Percentiles rank a stretch among this genome's conserved stretches.
Evolutionary conservation across 2,113 vertebrate genomes (phyloP).

Genomic region (Picathartes gymnocephalus): DNA sequence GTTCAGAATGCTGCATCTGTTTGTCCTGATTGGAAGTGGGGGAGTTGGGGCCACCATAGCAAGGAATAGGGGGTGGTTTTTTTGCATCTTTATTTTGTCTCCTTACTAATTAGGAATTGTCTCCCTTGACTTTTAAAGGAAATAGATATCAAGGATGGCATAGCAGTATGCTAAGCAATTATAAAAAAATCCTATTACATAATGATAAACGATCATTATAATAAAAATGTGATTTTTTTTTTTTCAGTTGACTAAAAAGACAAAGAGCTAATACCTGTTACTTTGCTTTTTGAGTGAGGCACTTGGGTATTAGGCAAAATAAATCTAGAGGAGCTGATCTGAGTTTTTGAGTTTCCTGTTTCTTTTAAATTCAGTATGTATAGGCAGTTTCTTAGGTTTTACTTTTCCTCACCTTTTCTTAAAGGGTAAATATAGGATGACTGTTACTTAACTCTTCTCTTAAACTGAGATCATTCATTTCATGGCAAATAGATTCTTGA

Average conservation of each 20-base stretch:
- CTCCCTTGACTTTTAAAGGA: not conserved
- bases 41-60: rapidly evolving
- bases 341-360: not conserved
- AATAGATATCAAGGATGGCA: not conserved
- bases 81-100: not conserved
- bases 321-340: not conserved
- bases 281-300: not conserved
- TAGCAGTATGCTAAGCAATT: not conserved
- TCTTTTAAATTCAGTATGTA: not conserved
- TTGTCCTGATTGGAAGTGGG: not conserved
- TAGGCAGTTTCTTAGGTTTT: not conserved
- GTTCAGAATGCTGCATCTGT: not conserved
- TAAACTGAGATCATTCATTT: not conserved
- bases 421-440: not conserved
- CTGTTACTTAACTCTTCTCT: not conserved
- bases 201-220: not conserved
- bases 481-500: not conserved
- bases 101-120: not conserved
- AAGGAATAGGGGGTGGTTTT: not conserved
- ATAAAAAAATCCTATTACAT: not conserved
- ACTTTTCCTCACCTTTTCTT: not conserved
- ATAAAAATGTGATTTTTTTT: not conserved
- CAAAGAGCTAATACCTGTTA: not conserved
- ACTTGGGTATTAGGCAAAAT: not conserved
- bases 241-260: not conserved